Evolutionary conservation across 2,113 vertebrate genomes (phyloP).

Genomic region (Menidia beryllina): DNA sequence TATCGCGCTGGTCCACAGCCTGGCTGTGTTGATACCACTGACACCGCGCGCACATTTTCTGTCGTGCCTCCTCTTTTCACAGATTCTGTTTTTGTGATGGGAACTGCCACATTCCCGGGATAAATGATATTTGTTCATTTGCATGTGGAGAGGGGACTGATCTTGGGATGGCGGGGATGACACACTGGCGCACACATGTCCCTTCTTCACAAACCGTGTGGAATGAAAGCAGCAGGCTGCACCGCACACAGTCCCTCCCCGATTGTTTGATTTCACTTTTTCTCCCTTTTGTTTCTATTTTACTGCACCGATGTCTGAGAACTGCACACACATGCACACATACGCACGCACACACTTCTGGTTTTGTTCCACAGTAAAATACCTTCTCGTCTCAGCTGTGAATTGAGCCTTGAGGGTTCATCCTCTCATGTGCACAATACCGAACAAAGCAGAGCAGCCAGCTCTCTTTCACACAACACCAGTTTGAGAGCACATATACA

Average conservation of each 20-base stretch:
- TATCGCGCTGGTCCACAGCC: constrained; percentile 53
- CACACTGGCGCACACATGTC: constrained; percentile 3
- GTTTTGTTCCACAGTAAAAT: constrained; percentile 44
- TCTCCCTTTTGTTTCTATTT: constrained; percentile 15
- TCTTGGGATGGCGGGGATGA: constrained; percentile 16
- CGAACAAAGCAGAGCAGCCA: constrained; percentile 61
- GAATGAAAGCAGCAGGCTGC: constrained; percentile 32
- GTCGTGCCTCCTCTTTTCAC: constrained; percentile 19
- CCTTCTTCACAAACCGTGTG: constrained; percentile 18
- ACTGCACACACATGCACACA: constrained; percentile 10
- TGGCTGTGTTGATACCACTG: constrained; percentile 60
- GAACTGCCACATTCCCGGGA: constrained; percentile 13
- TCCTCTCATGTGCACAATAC: constrained; percentile 62
- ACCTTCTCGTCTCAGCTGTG: constrained; percentile 53
- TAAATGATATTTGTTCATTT: constrained; percentile 11
- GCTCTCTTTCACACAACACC: constrained; percentile 59
- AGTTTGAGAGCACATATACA: constrained; percentile 68
- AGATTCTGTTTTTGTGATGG: constrained; percentile 8
- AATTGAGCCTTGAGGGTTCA: constrained; percentile 64
- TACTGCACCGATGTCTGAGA: constrained; percentile 17
- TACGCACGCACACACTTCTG: constrained; percentile 11
- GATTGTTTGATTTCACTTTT: neutral
- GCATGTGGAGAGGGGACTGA: constrained; percentile 28
- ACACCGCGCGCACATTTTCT: constrained; percentile 16
- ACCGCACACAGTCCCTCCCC: constrained; percentile 7